Base-by-base conservation (phyloP, 2,888 invertebrate genomes). In the Xylota sylvarum region DNA sequence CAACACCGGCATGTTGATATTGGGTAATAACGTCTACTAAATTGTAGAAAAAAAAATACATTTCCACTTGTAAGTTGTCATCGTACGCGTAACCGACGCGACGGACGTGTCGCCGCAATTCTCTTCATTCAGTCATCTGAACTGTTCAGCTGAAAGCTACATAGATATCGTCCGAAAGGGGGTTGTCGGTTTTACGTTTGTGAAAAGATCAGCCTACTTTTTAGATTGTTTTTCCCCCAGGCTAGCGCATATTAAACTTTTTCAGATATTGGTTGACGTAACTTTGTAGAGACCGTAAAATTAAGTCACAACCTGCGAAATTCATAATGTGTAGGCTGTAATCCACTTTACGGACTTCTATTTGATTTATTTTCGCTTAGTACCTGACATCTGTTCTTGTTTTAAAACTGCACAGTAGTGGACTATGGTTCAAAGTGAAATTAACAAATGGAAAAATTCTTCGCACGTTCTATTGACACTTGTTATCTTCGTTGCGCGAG, bases 401-500 rank as follows among this genome's bases (percentile, higher is more conserved):
- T 43, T 43, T 43, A 14, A 43, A 43, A 43, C 14, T 1, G 14
- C 4, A 14, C 10, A 5, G 14, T 14, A 12, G 14, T 56, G 17
- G 56, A 48, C 35, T 12, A 46, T 50, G 50, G 10, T 10, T 23
- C 23, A 50, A 50, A 23, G 50, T 23, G 50, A 50, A 50, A 52
- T 52, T 23, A 32, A 40, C 14, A 55, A 69, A 67, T 19, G 55
- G 17, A 70, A 55, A 62, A 62, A 70, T 62, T 62, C 65, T 73
- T 55, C 58, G 72, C 65, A 83, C 70, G 58, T 83, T 77, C 60
- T 77, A 60, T 70, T 77, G 82, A 52, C 60, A 82, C 30, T 60
- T 72, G 43, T 62, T 69, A 55, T 74, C 43, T 46, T 30, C 2
- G n/a, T 37, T 37, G n/a, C 12, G 46, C 30, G 46, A 65, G 46